Percentiles rank a stretch among this genome's conserved stretches.
Evolutionary conservation across 2,888 invertebrate species (phyloP).

Genomic region (Laspeyria flexula): DNA sequence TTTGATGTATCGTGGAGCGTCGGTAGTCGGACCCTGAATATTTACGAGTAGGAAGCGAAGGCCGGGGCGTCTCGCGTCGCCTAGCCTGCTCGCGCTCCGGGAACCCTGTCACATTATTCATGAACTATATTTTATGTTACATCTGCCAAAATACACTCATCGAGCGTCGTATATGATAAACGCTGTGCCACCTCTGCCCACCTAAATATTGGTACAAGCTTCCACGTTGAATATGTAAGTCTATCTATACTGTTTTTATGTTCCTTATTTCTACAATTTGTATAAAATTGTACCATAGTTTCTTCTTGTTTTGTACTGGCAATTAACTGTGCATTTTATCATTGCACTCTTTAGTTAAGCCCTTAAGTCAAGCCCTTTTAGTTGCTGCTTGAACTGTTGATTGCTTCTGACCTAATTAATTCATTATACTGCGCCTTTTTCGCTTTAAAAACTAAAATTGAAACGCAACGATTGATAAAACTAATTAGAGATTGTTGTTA

Average conservation of each 20-base stretch:
- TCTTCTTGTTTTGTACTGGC: background rate
- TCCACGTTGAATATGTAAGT: slow-evolving; percentile 1
- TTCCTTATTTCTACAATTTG: background rate
- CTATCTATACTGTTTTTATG: background rate
- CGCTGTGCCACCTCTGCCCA: slow-evolving; percentile 24
- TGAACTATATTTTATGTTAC: slow-evolving; percentile 61
- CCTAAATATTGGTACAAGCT: slow-evolving; percentile 17
- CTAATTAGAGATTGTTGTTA: too few relatives aligned
- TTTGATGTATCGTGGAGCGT: slow-evolving; percentile 73
- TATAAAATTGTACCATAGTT: background rate
- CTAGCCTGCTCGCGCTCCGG: slow-evolving; percentile 36
- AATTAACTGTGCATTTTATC: background rate
- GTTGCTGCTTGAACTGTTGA: background rate
- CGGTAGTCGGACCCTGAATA: slow-evolving; percentile 73
- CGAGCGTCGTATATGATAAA: slow-evolving; percentile 34
- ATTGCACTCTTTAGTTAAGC: too few relatives aligned
- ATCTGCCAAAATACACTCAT: slow-evolving; percentile 59
- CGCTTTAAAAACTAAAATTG: too few relatives aligned
- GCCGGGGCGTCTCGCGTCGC: slow-evolving; percentile 42
- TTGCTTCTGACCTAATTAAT: background rate
- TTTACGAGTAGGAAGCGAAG: slow-evolving; percentile 67
- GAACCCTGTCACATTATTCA: slow-evolving; percentile 72
- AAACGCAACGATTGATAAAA: too few relatives aligned
- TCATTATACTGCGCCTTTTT: too few relatives aligned
- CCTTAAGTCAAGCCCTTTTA: background rate